phyloP scores from a whole-genome alignment of 2,113 vertebrate species.

The Calonectris borealis region DNA sequence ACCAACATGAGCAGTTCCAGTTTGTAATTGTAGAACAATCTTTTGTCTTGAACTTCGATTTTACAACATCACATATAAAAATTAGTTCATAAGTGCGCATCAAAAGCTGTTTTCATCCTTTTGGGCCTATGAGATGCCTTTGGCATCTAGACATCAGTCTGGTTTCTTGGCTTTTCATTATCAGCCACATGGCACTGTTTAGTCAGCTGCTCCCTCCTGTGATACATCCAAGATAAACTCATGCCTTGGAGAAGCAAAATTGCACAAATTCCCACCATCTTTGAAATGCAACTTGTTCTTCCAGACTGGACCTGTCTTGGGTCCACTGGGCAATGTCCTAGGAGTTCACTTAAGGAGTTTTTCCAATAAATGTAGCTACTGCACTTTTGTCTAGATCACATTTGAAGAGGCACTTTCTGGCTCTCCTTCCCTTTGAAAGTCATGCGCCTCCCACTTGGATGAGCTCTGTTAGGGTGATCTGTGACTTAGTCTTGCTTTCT shows the following conservation, averaged over 20 bases:
- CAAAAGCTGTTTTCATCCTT: background rate
- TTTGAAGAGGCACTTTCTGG: background rate
- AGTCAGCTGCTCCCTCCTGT: background rate
- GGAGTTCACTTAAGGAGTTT: background rate
- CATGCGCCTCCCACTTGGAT: background rate
- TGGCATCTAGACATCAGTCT: background rate
- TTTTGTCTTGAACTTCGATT: background rate
- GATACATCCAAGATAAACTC: background rate
- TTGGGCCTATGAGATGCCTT: background rate
- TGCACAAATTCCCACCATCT: background rate
- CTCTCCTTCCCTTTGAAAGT: background rate
- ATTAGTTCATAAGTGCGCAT: background rate
- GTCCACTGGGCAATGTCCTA: background rate
- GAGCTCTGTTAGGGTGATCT: background rate
- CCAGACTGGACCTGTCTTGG: background rate
- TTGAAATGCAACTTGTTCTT: background rate
- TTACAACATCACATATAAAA: background rate
- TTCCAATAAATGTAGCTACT: background rate
- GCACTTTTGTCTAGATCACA: background rate
- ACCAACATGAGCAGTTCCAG: background rate
- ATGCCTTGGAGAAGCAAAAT: background rate
- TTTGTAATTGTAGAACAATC: background rate
- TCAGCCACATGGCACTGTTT: background rate
- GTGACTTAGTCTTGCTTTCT: background rate
- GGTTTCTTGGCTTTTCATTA: background rate